phyloP scores from a whole-genome alignment of 2,797 vertebrate species.

The Knipowitschia caucasica region DNA sequence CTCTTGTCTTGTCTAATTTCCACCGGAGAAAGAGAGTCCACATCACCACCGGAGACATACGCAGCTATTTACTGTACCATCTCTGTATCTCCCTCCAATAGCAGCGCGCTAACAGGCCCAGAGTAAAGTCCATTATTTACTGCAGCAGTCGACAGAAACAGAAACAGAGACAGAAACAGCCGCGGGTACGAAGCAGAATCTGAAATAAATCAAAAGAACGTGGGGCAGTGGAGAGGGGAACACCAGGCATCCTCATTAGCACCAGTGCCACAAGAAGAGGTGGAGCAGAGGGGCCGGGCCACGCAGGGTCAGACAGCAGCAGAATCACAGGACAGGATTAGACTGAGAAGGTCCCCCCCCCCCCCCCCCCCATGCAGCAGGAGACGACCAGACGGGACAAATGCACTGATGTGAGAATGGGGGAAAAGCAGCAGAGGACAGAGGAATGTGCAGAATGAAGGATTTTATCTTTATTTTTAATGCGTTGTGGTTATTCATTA shows the following conservation, averaged over 20 bases:
- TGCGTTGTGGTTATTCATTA: too few relatives aligned
- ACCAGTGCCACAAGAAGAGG: slow-evolving; percentile 19
- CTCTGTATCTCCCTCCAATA: slow-evolving; percentile 17
- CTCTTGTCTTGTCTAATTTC: slow-evolving; percentile 30
- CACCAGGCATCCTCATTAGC: slow-evolving; percentile 54
- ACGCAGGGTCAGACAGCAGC: slow-evolving; percentile 44
- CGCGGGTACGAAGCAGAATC: slow-evolving; percentile 30
- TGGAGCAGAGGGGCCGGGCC: slow-evolving; percentile 34
- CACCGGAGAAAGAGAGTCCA: slow-evolving; percentile 27
- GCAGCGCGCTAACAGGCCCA: slow-evolving; percentile 16
- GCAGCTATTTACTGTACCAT: slow-evolving; percentile 37
- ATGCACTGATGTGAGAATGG: not conserved
- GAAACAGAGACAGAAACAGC: too few relatives aligned
- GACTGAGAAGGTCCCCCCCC: slow-evolving; percentile 54
- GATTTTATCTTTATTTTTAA: too few relatives aligned
- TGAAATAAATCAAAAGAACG: slow-evolving; percentile 54
- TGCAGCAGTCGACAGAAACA: slow-evolving; percentile 33
- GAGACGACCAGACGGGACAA: slow-evolving; percentile 18
- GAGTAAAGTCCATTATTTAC: slow-evolving; percentile 55
- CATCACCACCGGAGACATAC: slow-evolving; percentile 3
- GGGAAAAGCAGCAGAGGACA: not conserved
- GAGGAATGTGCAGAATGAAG: not conserved
- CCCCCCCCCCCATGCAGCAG: slow-evolving; percentile 35
- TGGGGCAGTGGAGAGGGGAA: slow-evolving; percentile 37
- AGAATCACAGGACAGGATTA: slow-evolving; percentile 65